Conservation (phyloP, 2,888 invertebrate species). For the Rotaria sp. region DNA sequence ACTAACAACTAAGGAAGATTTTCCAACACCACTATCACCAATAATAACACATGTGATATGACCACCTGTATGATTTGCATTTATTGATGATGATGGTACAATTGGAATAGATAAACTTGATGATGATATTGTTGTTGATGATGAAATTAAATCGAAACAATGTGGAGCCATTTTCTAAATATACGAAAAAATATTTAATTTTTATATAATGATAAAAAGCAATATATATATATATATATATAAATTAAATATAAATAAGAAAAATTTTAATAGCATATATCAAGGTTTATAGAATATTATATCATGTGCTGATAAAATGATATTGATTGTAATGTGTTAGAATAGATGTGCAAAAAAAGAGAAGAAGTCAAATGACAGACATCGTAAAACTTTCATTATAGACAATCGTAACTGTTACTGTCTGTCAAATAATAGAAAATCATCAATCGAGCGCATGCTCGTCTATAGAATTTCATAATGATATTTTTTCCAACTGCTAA, state of each 20-base stretch:
- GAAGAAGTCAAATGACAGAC: not conserved
- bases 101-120: not conserved
- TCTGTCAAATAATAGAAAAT: not conserved
- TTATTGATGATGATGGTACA: not conserved
- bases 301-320: too few relatives aligned
- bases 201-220: too few relatives aligned
- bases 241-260: too few relatives aligned
- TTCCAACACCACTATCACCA: constrained; percentile 86
- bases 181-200: not conserved
- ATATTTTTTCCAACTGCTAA: not conserved
- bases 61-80: not conserved
- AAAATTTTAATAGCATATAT: too few relatives aligned
- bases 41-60: constrained; percentile 80
- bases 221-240: too few relatives aligned
- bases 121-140: not conserved
- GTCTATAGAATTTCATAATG: not conserved
- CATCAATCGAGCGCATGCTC: not conserved
- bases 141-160: constrained; percentile 1
- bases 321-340: too few relatives aligned
- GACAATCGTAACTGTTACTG: not conserved
- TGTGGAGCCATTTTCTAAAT: constrained; percentile 10
- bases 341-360: too few relatives aligned
- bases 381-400: not conserved
- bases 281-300: too few relatives aligned
- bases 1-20: constrained; percentile 83